Percentiles rank a stretch among this genome's conserved stretches.
Evolutionary conservation across 1,140 invertebrate species (phyloP).

Genomic region (Schlechtendalia chinensis): DNA sequence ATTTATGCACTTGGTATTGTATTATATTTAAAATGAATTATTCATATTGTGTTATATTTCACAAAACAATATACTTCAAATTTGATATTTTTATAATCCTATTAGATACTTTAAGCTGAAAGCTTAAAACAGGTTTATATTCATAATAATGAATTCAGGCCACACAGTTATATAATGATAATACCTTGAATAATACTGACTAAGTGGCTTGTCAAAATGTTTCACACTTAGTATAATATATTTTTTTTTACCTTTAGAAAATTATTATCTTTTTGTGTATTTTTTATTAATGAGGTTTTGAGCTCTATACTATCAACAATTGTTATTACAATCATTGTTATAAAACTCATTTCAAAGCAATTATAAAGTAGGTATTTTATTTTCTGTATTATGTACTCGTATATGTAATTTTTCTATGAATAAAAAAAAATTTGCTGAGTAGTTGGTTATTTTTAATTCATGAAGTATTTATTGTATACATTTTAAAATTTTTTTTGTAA

Average conservation of each 20-base stretch:
- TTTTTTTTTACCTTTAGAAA: neutral
- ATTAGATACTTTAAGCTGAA: slow-evolving; percentile 13
- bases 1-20: neutral
- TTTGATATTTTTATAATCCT: neutral
- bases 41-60: neutral
- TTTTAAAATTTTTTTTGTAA: neutral
- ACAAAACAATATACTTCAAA: neutral
- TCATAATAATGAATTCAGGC: neutral
- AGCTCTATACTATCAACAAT: neutral
- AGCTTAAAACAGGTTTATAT: neutral
- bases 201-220: neutral
- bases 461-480: neutral
- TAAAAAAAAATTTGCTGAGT: too few species aligned
- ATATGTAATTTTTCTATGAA: neutral
- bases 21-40: slow-evolving; percentile 16
- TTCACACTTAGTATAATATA: neutral
- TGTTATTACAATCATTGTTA: neutral
- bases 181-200: neutral
- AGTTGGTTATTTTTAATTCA: too few species aligned
- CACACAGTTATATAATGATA: neutral
- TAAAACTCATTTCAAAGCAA: neutral
- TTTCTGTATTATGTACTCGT: neutral
- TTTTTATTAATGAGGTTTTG: neutral
- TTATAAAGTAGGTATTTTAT: neutral
- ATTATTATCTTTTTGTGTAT: neutral